Evolutionary conservation across 2,888 invertebrate species (phyloP), one percentile per base, ranked within the genome.

Genomic region (Drosophila recens): DNA sequence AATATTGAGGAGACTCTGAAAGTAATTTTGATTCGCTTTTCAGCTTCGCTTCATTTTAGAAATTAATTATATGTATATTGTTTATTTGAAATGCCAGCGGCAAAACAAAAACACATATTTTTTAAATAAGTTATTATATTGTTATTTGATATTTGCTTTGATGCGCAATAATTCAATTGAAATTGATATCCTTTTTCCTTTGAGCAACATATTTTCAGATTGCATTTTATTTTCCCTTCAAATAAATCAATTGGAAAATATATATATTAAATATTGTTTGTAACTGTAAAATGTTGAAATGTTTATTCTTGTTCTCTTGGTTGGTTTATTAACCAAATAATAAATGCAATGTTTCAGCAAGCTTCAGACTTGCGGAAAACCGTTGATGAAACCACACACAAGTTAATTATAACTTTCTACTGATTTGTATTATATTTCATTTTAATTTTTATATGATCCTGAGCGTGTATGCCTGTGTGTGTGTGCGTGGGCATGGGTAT

Each of bases 201-300:
- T 40, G 13, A 61, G 20, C 23, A 10, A 36, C 3, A 20, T 3
- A 46, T 46, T 53, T 48, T 49, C 27, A 42, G 49, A 36, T 45
- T 65, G 59, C 66, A 73, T 78, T 79, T 62, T 51, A 79, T 51
- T 62, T 51, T 62, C 75, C 51, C 69, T 75, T 56, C 49, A 66
- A 61, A 57, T 43, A 43, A 54, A n/a, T 17, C 38, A 23, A 43
- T 40, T 10, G 27, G 10, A 59, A 52, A 51, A 15, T 40, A 40
- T 46, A 40, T 46, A 49, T 17, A 30, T 48, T 15, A 11, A 10
- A 45, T 13, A 23, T n/a, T 27, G 13, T 38, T 58, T 43, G 17
- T 51, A 56, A 42, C 9, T 63, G 40, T 36, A 2, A 43, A 23
- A 36, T 71, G 10, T 45, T 67, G 33, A 20, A 20, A 11, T 56